Percentiles rank a stretch among this genome's conserved stretches.
Conservation (phyloP, 2,888 invertebrate genomes). For the Drosophila helvetica region DNA sequence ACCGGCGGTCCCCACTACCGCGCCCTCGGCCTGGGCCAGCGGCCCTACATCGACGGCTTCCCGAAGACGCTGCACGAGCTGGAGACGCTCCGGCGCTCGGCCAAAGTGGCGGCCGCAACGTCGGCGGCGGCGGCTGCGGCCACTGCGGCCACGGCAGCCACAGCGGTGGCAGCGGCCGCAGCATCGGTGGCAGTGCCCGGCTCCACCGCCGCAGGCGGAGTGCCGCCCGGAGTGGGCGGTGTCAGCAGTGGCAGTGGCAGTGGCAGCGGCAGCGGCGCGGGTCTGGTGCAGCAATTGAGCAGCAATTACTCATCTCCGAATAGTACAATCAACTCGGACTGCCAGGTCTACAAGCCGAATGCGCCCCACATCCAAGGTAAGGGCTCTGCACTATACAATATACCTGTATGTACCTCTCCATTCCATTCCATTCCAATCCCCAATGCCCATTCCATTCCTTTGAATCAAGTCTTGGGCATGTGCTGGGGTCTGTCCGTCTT, state of each 20-base stretch:
- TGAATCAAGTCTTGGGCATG: not conserved
- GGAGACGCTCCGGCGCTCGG: constrained; percentile 88
- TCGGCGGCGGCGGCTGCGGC: constrained; percentile 73
- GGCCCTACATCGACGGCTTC: constrained; percentile 88
- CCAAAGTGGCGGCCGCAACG: constrained; percentile 80
- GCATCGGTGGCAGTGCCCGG: constrained; percentile 65
- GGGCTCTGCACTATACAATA: constrained; percentile 3
- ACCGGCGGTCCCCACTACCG: constrained; percentile 88
- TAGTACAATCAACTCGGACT: constrained; percentile 84
- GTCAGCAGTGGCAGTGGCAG: constrained; percentile 39
- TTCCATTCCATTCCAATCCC: not conserved
- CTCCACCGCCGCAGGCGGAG: constrained; percentile 33
- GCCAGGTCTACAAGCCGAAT: constrained; percentile 88
- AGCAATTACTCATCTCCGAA: constrained; percentile 83
- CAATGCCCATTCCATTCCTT: not conserved
- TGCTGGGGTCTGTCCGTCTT: constrained; percentile 18
- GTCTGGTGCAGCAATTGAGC: constrained; percentile 73
- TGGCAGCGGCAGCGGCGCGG: constrained; percentile 59
- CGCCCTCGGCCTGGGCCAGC: constrained; percentile 89
- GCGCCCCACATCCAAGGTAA: constrained; percentile 85
- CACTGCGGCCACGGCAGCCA: constrained; percentile 51
- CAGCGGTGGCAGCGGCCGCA: constrained; percentile 61
- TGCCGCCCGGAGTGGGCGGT: constrained; percentile 32
- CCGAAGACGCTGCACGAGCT: constrained; percentile 88
- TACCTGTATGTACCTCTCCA: not conserved